These are phyloP conservation scores for Leucophora obtusa DNA, from an alignment of 2,888 invertebrate genomes.

Conservation along the genomic window DNA sequence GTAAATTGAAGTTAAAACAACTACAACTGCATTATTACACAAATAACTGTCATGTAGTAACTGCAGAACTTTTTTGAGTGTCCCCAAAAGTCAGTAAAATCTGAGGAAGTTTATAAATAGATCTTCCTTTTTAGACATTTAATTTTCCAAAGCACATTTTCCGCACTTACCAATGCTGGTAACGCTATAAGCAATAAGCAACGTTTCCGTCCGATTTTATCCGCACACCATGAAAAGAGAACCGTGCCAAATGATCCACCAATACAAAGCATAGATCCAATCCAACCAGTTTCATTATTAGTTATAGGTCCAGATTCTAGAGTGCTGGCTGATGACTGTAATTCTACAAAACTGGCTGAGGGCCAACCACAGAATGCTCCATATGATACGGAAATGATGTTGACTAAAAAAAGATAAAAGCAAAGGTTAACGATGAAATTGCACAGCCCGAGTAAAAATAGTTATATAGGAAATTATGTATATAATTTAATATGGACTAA, in stretches of 20 bases:
- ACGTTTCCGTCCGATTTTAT: constrained; percentile 73
- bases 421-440: too few relatives aligned
- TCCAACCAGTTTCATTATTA: constrained; percentile 74
- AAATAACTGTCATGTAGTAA: too few relatives aligned
- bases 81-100: too few relatives aligned
- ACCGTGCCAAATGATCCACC: constrained; percentile 75
- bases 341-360: constrained; percentile 74
- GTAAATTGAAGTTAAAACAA: too few relatives aligned
- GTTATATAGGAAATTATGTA: too few relatives aligned
- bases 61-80: too few relatives aligned
- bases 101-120: too few relatives aligned
- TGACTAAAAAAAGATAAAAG: constrained; percentile 61
- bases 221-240: constrained; percentile 74
- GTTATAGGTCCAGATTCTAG: constrained; percentile 73
- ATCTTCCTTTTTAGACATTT: too few relatives aligned
- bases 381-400: constrained; percentile 73
- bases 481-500: too few relatives aligned
- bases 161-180: constrained; percentile 72
- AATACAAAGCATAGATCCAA: constrained; percentile 74
- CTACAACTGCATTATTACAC: too few relatives aligned
- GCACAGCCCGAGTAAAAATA: too few relatives aligned
- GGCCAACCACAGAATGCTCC: constrained; percentile 76
- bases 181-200: constrained; percentile 70
- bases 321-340: constrained; percentile 71
- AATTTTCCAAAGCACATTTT: neutral